Base-by-base conservation (phyloP, 2,113 vertebrate genomes). In the Lycaon pictus region DNA sequence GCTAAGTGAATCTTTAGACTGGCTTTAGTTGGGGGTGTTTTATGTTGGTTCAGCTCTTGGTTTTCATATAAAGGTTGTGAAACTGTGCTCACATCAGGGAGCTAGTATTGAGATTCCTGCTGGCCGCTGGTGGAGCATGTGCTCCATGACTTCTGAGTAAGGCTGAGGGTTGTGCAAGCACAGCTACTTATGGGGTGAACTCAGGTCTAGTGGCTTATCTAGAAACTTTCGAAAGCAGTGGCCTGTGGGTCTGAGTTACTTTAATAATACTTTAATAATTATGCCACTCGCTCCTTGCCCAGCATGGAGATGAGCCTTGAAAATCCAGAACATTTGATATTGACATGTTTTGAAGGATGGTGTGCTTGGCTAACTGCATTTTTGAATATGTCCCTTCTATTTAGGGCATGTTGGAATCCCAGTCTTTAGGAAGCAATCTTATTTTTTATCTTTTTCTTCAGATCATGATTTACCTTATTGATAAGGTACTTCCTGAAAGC, bases 391-490 rank as follows among this genome's bases (percentile, higher is more conserved):
- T 80, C 88, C 74, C 69, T 93, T 96, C 53, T 77, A 10, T 93
- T 84, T 79, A 53, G 69, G 37, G 71, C 2, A 1, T 51, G 23
- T 71, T 29, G 23, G 32, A 35, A n/a, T 85, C 53, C 55, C 15
- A 5, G 53, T 58, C 43, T 56, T 85, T 90, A 77, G 43, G 62
- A 97, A 94, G 65, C 43, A 20, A 23, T 95, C 32, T 84, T 93
- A 17, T 62, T 86, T 74, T 98, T 94, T 94, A 8, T 88, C 13
- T 96, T 96, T 96, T 65, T 77, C 89, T 88, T 86, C 97, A 99
- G 99, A 99, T 99, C 97, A 99, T 99, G 99, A 99, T 99, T 98
- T 99, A 99, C 96, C 98, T 99, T 96, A 99, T 99, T 55, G 99
- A 99, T 98, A 99, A 99, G 97, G 99, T 99, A 81, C 99, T 99